These are phyloP conservation scores for Dascyllus trimaculatus DNA, from an alignment of 2,113 vertebrate species.

Conservation along the genomic window DNA sequence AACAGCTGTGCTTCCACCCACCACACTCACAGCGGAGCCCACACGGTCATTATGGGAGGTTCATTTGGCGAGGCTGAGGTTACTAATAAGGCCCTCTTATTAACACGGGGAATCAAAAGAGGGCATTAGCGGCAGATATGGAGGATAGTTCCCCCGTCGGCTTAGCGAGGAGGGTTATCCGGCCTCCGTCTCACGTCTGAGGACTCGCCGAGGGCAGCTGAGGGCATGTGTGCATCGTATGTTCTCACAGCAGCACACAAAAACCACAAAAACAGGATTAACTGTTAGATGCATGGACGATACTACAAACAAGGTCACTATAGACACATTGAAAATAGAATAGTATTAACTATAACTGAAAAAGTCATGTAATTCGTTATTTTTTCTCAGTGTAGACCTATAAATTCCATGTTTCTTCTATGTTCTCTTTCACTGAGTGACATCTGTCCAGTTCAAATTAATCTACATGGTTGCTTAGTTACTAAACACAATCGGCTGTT, in stretches of 20 bases:
- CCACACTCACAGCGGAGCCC: conserved; percentile 54
- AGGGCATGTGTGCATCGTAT: background rate
- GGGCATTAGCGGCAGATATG: conserved; percentile 45
- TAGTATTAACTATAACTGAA: too few relatives aligned
- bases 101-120: conserved; percentile 52
- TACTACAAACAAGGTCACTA: background rate
- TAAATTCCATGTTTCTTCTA: too few relatives aligned
- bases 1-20: conserved; percentile 59
- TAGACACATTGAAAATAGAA: background rate
- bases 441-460: too few relatives aligned
- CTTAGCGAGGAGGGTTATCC: conserved; percentile 26
- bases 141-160: conserved; percentile 22
- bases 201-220: background rate
- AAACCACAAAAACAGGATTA: background rate
- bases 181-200: conserved; percentile 3
- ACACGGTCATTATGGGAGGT: conserved; percentile 66
- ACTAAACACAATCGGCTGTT: too few relatives aligned
- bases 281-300: background rate
- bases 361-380: too few relatives aligned
- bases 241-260: background rate
- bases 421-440: too few relatives aligned
- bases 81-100: conserved; percentile 65
- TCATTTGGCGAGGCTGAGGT: conserved; percentile 63
- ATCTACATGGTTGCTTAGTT: too few relatives aligned
- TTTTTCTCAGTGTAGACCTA: too few relatives aligned